These are phyloP conservation scores for Petrocephalus schoutedeni DNA, from an alignment of 2,797 vertebrate genomes.

Conservation along the genomic window DNA sequence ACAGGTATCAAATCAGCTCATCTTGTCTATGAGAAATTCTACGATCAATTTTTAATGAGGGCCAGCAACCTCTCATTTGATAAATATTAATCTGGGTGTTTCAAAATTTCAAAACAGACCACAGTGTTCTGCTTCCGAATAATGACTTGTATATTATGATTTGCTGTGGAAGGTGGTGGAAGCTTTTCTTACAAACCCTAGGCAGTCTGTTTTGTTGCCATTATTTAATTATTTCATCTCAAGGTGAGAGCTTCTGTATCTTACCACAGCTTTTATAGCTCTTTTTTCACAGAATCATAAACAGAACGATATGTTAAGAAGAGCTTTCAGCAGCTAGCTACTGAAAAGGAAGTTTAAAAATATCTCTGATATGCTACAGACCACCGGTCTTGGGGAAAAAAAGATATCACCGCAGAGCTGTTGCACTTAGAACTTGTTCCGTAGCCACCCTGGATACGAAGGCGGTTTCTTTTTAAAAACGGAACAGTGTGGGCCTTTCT, in stretches of 20 bases:
- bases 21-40: neutral
- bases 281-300: neutral
- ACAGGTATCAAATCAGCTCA: neutral
- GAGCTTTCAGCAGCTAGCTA: neutral
- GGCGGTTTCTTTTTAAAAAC: neutral
- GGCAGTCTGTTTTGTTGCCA: neutral
- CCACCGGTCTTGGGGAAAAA: neutral
- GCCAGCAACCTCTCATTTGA: neutral
- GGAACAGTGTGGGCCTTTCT: neutral
- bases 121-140: neutral
- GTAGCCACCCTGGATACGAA: neutral
- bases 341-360: neutral
- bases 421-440: neutral
- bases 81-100: neutral
- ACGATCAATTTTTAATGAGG: neutral
- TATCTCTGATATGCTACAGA: neutral
- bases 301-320: neutral
- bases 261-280: neutral
- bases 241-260: neutral
- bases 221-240: neutral
- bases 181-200: neutral
- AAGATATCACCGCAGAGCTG: neutral
- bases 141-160: neutral
- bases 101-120: slow-evolving; percentile 6
- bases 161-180: neutral